Evolutionary conservation across 2,797 vertebrate species (phyloP), one percentile per base, ranked within the genome.

Genomic region (Helicolenus hilgendorfi): DNA sequence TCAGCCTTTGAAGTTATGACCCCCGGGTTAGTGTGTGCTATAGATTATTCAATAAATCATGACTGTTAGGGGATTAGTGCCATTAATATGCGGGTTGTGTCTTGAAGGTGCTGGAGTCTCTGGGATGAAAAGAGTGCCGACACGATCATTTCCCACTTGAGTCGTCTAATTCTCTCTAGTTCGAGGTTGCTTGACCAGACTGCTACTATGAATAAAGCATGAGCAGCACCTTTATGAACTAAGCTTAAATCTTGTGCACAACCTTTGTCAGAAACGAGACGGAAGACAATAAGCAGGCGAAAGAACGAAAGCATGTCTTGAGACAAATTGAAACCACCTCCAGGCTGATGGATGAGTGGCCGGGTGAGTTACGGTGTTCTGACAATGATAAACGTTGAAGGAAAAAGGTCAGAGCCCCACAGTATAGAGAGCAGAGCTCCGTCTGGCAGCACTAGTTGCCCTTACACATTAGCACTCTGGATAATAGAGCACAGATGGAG

Each of bases 401-500:
- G 69, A 59, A 64, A 75, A 85, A 81, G 89, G 89, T 91, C 85
- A 88, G 75, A 72, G 70, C 63, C 49, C 67, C 26, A 29, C 49
- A 36, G 55, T 22, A 60, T 1, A 69, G 72, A 77, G 53, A 64
- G 41, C 0, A 3, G 77, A 22, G 38, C 71, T 38, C 33, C 1
- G 11, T 84, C 64, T 81, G 85, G 60, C 70, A 29, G 55, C 53
- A 49, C 29, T 6, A 71, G 67, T 64, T 71, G 38, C 64, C 71
- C 72, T 38, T 7, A 36, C 65, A 77, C 74, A 83, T 91, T 81
- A 88, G 70, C 68, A 72, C 73, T 76, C 26, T 45, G 55, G 67
- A 41, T 89, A 87, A 95, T 72, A 15, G 72, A 85, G 67, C 22
- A 67, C 94, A 96, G 90, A 84, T 92, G 91, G 70, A 77, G 20